Evolutionary conservation across 2,888 invertebrate species (phyloP).

Genomic region (Nomada goodeniana): DNA sequence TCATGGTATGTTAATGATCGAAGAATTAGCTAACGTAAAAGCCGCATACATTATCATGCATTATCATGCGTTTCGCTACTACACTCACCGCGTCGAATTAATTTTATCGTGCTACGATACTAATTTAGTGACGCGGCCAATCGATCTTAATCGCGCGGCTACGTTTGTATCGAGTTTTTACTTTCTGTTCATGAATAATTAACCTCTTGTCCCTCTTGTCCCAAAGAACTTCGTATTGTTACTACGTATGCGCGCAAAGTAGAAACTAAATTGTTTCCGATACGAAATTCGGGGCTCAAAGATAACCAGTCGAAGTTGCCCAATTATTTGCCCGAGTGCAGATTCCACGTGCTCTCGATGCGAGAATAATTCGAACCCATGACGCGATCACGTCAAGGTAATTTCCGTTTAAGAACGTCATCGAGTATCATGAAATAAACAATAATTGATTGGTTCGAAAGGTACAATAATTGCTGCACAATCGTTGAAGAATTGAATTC

Average conservation of each 20-base stretch:
- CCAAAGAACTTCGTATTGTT: neutral
- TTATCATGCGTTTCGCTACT: neutral
- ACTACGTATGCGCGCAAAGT: neutral
- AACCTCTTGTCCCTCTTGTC: neutral
- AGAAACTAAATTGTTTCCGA: neutral
- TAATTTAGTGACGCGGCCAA: slow-evolving; percentile 15
- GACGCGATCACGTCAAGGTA: no score
- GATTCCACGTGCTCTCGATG: no score
- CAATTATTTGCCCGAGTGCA: no score
- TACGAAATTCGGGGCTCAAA: slow-evolving; percentile 36
- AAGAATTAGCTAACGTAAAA: slow-evolving; percentile 12
- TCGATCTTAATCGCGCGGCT: neutral
- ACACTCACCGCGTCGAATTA: neutral
- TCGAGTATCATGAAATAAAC: no score
- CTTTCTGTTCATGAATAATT: slow-evolving; percentile 14
- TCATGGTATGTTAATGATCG: slow-evolving; percentile 20
- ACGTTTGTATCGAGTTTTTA: neutral
- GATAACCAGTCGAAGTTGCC: neutral
- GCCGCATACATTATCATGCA: slow-evolving; percentile 7
- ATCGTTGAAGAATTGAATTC: slow-evolving; percentile 23
- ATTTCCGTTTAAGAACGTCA: no score
- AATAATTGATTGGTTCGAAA: neutral
- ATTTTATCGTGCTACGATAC: slow-evolving; percentile 10
- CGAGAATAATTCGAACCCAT: no score
- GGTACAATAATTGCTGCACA: slow-evolving; percentile 4